Evolutionary conservation across 92 coral and sea anemone species (phyloP).

Genomic region (Meandrina meandrites): DNA sequence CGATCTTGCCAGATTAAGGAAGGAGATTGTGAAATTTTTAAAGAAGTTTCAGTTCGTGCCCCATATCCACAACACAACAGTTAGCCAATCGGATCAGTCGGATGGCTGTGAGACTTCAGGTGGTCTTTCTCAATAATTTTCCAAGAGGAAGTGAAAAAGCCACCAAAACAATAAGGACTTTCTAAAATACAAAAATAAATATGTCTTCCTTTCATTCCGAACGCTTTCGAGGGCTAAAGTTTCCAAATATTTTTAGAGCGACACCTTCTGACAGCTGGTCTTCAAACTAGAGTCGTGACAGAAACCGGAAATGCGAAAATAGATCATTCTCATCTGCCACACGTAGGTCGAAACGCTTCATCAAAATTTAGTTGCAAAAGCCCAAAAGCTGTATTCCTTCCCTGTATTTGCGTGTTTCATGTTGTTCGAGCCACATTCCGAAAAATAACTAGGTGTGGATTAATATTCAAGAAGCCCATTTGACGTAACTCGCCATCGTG

Average conservation of each 20-base stretch:
- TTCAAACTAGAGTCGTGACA: neutral
- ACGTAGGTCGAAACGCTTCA: neutral
- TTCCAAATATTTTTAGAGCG: too few species aligned
- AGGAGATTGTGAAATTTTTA: neutral
- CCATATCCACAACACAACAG: neutral
- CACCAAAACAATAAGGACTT: neutral
- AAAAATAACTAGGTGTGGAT: slow-evolving; percentile 20
- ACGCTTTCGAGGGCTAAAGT: neutral
- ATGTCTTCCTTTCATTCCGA: neutral
- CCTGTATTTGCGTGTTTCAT: neutral
- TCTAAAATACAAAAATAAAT: neutral
- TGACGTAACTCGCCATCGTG: slow-evolving; percentile 29
- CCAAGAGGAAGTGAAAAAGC: neutral
- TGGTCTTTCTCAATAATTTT: neutral
- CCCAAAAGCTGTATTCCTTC: neutral
- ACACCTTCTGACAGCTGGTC: neutral
- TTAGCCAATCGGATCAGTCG: neutral
- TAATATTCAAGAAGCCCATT: neutral
- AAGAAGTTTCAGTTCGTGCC: neutral
- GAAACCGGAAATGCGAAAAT: slow-evolving; percentile 28
- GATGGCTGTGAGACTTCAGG: neutral
- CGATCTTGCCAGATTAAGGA: neutral
- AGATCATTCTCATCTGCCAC: neutral
- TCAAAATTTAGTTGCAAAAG: neutral
- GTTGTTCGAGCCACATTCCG: neutral